Evolutionary conservation across 2,797 vertebrate genomes (phyloP), one percentile per base, ranked within the genome.

Genomic region (Arremon aurantiirostris): DNA sequence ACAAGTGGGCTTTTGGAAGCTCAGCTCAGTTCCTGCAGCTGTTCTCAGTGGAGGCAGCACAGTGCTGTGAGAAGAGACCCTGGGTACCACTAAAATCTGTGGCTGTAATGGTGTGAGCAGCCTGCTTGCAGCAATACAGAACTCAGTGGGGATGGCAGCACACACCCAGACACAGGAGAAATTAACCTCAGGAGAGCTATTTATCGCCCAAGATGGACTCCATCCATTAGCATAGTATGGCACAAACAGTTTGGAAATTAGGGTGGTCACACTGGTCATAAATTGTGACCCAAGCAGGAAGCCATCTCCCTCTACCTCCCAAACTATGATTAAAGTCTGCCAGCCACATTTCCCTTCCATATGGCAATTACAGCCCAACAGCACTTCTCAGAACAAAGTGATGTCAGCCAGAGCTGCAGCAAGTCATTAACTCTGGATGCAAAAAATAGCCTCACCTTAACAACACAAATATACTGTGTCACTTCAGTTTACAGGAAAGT

Each of bases 351-450:
- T 91, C 73, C 82, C 73, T 79, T 88, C 86, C 90, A 46, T 34
- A 52, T 18, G 22, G 87, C 93, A 94, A 91, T 96, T 95, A 95
- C 0, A 91, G 80, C 53, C 93, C 87, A 88, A 65, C 41, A 81
- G 76, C 14, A 22, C 85, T 82, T 59, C 89, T 82, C 82, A 93
- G 65, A 93, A 65, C 87, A 88, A 86, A 91, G 89, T 5, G n/a
- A 80, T 55, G 82, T 41, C 85, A 93, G 69, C 68, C 49, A 24
- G 63, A 87, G 85, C 76, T 87, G 83, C 50, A 79, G 92, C 39
- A 41, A 52, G 61, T 65, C 80, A 88, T 91, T 91, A 96, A 92
- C 66, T 92, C 46, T 0, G 44, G 61, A 59, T 61, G 66, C 80
- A 93, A 92, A 89, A 93, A 88, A 71, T 3, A 65, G 47, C 65